Evolutionary conservation across 1,140 invertebrate species (phyloP).

Genomic region (Rhagoletis pomonella): DNA sequence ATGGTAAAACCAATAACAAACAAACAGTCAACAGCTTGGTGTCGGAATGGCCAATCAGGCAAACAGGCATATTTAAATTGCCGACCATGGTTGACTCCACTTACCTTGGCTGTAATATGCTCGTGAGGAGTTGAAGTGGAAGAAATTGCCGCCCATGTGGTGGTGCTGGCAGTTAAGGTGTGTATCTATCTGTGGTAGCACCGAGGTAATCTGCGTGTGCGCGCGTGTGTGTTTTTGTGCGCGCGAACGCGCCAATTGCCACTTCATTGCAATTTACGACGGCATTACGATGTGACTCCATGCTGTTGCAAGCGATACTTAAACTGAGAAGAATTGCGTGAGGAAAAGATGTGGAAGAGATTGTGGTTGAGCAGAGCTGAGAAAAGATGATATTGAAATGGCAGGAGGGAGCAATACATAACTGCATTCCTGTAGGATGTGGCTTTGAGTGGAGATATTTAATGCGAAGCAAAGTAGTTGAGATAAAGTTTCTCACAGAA

Average conservation of each 20-base stretch:
- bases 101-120: constrained; percentile 16
- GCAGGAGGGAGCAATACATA: too few relatives aligned
- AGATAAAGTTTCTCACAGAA: too few relatives aligned
- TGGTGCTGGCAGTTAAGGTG: background rate
- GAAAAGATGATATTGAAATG: too few relatives aligned
- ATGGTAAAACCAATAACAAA: constrained; percentile 46
- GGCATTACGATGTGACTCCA: constrained; percentile 29
- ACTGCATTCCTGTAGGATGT: too few relatives aligned
- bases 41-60: constrained; percentile 49
- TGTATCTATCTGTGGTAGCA: too few relatives aligned
- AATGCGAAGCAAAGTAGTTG: too few relatives aligned
- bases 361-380: background rate
- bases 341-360: background rate
- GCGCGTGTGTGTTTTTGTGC: background rate
- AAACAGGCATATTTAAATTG: constrained; percentile 51
- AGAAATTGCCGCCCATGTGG: constrained; percentile 32
- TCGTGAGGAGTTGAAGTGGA: constrained; percentile 24
- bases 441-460: too few relatives aligned
- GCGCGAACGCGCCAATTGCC: constrained; percentile 29
- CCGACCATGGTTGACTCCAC: background rate
- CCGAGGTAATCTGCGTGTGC: too few relatives aligned
- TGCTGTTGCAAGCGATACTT: background rate
- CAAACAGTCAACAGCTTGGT: constrained; percentile 50
- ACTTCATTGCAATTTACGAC: constrained; percentile 42
- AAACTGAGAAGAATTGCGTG: background rate